A percentile compares a stretch with the other conserved stretches of the same genome.
Conservation (phyloP, 1,140 invertebrate species). For the Magallana angulata region DNA sequence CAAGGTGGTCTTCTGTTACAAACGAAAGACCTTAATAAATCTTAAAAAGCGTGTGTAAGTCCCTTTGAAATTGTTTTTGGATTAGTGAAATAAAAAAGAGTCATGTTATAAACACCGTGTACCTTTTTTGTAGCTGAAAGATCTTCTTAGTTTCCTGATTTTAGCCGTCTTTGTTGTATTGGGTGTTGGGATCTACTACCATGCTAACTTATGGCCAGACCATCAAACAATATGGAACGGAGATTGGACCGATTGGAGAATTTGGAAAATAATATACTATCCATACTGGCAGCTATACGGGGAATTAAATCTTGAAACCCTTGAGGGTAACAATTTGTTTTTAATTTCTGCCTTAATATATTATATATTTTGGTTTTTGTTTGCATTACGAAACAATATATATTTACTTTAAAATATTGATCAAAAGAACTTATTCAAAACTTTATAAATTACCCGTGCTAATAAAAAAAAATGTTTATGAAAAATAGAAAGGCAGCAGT, state of each 20-base stretch:
- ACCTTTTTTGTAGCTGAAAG: slow-evolving; percentile 26
- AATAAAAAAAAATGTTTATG: too few relatives aligned
- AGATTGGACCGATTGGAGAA: slow-evolving; percentile 34
- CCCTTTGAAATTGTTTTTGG: too few relatives aligned
- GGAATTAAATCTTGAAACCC: neutral
- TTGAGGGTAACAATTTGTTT: slow-evolving; percentile 6
- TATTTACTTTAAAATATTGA: too few relatives aligned
- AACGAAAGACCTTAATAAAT: too few relatives aligned
- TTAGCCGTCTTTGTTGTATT: slow-evolving; percentile 14
- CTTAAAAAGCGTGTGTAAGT: too few relatives aligned
- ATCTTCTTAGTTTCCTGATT: slow-evolving; percentile 29
- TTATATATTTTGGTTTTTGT: too few relatives aligned
- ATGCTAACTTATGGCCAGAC: slow-evolving; percentile 39
- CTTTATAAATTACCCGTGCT: too few relatives aligned
- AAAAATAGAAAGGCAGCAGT: too few relatives aligned
- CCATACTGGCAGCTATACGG: slow-evolving; percentile 37
- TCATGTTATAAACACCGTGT: neutral
- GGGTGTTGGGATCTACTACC: slow-evolving; percentile 42
- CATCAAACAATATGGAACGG: neutral
- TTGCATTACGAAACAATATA: too few relatives aligned
- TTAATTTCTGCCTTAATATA: too few relatives aligned
- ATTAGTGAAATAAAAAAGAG: neutral
- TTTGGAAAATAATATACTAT: slow-evolving; percentile 30
- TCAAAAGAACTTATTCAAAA: too few relatives aligned
- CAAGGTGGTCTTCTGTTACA: too few relatives aligned